A percentile compares a stretch with the other conserved stretches of the same genome.
Evolutionary conservation across 2,797 vertebrate species (phyloP).

Genomic region (Hydrocynus forskahlii): DNA sequence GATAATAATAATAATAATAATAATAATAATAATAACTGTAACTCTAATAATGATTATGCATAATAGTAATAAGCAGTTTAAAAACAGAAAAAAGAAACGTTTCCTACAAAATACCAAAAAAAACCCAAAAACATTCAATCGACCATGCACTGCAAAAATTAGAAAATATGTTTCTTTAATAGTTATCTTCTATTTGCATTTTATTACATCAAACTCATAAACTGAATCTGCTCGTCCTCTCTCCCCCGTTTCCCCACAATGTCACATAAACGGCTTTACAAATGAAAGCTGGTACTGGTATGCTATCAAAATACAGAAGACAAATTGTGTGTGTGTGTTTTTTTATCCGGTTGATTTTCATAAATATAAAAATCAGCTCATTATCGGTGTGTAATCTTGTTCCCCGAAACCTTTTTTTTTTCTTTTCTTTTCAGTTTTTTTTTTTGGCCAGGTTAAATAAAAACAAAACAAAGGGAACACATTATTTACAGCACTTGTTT

Average conservation of each 20-base stretch:
- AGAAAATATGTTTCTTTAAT: conserved; percentile 87
- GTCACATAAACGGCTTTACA: conserved; percentile 79
- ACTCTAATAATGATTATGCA: conserved; percentile 67
- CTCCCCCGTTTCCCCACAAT: conserved; percentile 65
- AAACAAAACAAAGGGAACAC: conserved; percentile 65
- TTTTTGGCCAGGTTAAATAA: conserved; percentile 76
- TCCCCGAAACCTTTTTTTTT: conserved; percentile 75
- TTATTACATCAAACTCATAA: conserved; percentile 79
- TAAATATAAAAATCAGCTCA: conserved; percentile 81
- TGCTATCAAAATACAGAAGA: conserved; percentile 87
- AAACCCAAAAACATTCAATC: conserved; percentile 67
- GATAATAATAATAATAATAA: conserved; percentile 52
- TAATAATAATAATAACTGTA: conserved; percentile 63
- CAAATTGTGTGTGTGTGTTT: conserved; percentile 65
- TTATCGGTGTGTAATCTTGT: conserved; percentile 69
- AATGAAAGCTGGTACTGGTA: conserved; percentile 83
- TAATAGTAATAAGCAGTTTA: conserved; percentile 73
- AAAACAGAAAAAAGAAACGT: conserved; percentile 70
- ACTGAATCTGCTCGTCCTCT: conserved; percentile 72
- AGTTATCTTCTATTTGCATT: conserved; percentile 83
- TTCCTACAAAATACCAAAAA: conserved; percentile 76
- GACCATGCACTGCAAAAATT: conserved; percentile 80
- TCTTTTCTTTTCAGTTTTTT: conserved; percentile 43
- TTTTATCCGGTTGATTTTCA: conserved; percentile 58
- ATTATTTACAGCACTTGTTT: conserved; percentile 83